Evolutionary conservation across 2,113 vertebrate species (phyloP).

Genomic region (Engystomops pustulosus): DNA sequence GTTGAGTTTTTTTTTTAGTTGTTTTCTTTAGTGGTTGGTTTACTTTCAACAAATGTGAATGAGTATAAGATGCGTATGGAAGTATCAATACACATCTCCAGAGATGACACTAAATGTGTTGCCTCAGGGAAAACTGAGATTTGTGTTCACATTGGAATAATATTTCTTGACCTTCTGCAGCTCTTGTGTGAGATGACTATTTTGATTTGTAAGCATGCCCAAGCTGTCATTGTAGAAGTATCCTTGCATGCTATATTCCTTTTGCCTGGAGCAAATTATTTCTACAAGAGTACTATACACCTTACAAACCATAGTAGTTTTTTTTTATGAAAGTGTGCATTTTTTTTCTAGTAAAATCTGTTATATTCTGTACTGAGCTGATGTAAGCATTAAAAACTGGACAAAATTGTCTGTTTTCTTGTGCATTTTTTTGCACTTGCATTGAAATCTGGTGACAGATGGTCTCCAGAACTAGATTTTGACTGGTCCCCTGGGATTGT

Average conservation of each 20-base stretch:
- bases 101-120: constrained; percentile 17
- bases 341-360: background rate
- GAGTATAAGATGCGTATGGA: background rate
- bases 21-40: no score
- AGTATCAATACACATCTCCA: background rate
- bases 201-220: constrained; percentile 30
- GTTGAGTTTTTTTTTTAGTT: no score
- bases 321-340: constrained; percentile 3
- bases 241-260: constrained; percentile 12
- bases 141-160: constrained; percentile 33
- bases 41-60: background rate
- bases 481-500: no score
- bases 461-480: no score
- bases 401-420: no score
- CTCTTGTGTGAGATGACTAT: constrained; percentile 5
- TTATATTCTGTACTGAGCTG: background rate
- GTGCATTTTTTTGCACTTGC: no score
- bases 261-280: constrained; percentile 19
- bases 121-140: constrained; percentile 31
- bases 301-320: background rate
- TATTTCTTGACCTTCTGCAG: constrained; percentile 18
- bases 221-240: constrained; percentile 41
- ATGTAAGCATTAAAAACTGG: no score
- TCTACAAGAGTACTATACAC: background rate
- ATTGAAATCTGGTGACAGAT: no score